Base-by-base conservation (phyloP, 2,888 invertebrate species). In the Apoderus coryli region DNA sequence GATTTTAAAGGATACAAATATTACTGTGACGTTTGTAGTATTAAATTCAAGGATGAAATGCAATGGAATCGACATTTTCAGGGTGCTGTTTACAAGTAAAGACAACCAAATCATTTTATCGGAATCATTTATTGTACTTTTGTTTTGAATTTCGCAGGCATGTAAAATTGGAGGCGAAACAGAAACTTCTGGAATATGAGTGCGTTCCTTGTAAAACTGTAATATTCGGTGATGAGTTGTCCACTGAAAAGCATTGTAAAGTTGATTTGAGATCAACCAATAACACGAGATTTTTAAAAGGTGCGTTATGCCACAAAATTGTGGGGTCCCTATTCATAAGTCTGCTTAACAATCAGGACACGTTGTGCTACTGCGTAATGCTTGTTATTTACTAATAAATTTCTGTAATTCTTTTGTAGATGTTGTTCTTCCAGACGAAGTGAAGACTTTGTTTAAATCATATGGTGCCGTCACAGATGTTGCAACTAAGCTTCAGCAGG, bases 121-220 rank as follows among this genome's bases (percentile, higher is more conserved):
- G n/a, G n/a, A n/a, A n/a, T 16, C 13, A 32, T 22, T 14, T 31
- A 16, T 6, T 26, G 19, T 19, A 27, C 25, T 15, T 25, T 22
- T 22, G 27, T 19, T 13, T 16, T n/a, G 23, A 29, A 24, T 37
- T n/a, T 47, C 44, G 10, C 36, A 53, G 53, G 23, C 52, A 49
- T 37, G 31, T 35, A 4, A 40, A 31, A 10, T 37, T 49, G 31
- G 44, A 45, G n/a, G 34, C 36, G 14, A 36, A 23, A 14, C 43
- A 48, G 11, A n/a, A n/a, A n/a, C n/a, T n/a, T n/a, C n/a, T n/a
- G 1, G 55, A 56, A 36, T 51, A 52, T 35, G 53, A 56, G 40
- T 57, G 57, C 36, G 43, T 39, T 25, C 45, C 45, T 5, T 57
- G 57, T 35, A 36, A 37, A 11, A 10, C 42, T 3, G 45, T 56